Base-by-base conservation (phyloP, 1,140 invertebrate species). In the Acromyrmex heyeri region DNA sequence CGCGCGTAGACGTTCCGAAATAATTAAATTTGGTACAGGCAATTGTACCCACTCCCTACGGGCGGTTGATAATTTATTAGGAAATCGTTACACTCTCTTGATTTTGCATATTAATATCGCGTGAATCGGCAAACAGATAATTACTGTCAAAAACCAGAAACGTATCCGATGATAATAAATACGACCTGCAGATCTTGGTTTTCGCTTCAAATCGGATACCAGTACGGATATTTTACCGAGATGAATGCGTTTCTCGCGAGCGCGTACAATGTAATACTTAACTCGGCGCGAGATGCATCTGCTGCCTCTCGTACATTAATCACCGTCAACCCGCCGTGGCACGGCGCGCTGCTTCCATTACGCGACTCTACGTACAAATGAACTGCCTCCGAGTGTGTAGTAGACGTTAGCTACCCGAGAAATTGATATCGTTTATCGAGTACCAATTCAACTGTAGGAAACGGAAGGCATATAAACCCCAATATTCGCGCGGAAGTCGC, bases 201-300 rank as follows among this genome's bases (percentile, higher is more conserved):
- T 16, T 21, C 77, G 16, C 21, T 24, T 44, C 77, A 69, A 34
- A 24, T 24, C 21, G 50, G 44, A 21, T n/a, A 24, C 10, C 6
- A 30, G n/a, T 24, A 44, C 48, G 50, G 34, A 81, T 81, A 70
- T 70, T 70, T 81, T 44, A 70, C 21, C 16, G 77, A 81, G 50
- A 81, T 24, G 64, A 34, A 79, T 69, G 77, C 48, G 48, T 69
- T 79, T 69, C 16, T 27, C 48, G 27, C n/a, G 76, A 64, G 16
- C n/a, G 77, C 30, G 64, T 67, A 59, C 77, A 53, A 79, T 78
- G 62, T 79, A 79, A 79, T 79, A 55, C 77, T 55, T 81, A 79
- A 67, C 77, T 65, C 62, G 76, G 62, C 55, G 34, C 50, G 50
- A 6, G 64, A n/a, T 70, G 53, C 78, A 81, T 81, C 78, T 81